Evolutionary conservation across 1,140 invertebrate genomes (phyloP).

Genomic region (Eumeta japonica): DNA sequence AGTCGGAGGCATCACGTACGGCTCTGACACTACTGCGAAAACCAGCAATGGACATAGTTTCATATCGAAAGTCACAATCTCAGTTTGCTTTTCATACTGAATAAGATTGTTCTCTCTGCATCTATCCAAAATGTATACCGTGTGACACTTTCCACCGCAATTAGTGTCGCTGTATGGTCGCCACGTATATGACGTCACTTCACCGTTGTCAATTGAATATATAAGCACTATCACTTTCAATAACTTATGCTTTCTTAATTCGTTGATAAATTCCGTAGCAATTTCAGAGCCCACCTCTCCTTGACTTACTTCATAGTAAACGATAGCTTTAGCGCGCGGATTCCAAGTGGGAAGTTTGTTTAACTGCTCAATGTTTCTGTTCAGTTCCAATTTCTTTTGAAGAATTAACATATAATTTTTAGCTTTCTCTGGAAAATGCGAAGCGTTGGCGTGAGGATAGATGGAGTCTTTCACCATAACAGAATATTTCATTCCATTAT

Average conservation of each 20-base stretch:
- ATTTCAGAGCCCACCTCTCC: conserved; percentile 27
- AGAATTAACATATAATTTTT: conserved; percentile 57
- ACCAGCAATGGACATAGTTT: conserved; percentile 45
- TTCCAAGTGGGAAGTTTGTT: conserved; percentile 54
- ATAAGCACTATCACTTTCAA: conserved; percentile 46
- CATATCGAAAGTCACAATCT: conserved; percentile 43
- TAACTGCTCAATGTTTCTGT: conserved; percentile 40
- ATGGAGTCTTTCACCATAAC: conserved; percentile 54
- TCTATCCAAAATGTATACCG: conserved; percentile 43
- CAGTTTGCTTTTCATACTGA: conserved; percentile 29
- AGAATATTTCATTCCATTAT: conserved; percentile 47
- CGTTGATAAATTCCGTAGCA: conserved; percentile 41
- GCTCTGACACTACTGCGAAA: conserved; percentile 47
- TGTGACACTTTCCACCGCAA: conserved; percentile 43
- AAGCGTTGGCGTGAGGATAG: conserved; percentile 47
- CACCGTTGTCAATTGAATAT: conserved; percentile 25
- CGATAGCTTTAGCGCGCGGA: conserved; percentile 50
- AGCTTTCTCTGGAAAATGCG: conserved; percentile 56
- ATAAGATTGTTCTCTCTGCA: conserved; percentile 37
- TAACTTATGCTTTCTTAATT: conserved; percentile 38
- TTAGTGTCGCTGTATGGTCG: conserved; percentile 44
- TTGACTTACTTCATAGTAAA: conserved; percentile 35
- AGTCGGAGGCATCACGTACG: conserved; percentile 48
- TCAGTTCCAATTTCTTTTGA: conserved; percentile 44
- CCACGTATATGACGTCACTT: conserved; percentile 48